Evolutionary conservation across 2,888 invertebrate genomes (phyloP).

Genomic region (Piscicola geometra): DNA sequence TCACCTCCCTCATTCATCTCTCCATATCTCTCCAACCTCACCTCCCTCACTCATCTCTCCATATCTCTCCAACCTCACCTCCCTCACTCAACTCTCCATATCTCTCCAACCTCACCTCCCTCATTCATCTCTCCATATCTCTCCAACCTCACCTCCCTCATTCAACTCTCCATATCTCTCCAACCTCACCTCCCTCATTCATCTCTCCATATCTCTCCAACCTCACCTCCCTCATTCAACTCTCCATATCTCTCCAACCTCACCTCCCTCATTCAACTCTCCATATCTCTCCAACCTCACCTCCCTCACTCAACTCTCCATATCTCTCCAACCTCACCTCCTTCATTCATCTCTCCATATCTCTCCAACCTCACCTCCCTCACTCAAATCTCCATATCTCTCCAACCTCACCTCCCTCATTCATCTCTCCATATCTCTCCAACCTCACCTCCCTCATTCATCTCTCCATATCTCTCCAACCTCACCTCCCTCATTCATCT

Average conservation of each 20-base stretch:
- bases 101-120: conserved; percentile 69
- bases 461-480: not conserved
- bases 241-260: not conserved
- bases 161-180: too few species aligned
- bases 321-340: conserved; percentile 69
- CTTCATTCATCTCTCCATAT: not conserved
- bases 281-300: too few species aligned
- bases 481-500: conserved; percentile 75
- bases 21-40: conserved; percentile 56
- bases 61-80: too few species aligned
- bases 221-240: conserved; percentile 53
- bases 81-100: not conserved
- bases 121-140: not conserved
- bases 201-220: conserved; percentile 66
- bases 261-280: too few species aligned
- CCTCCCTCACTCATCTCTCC: conserved; percentile 64
- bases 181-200: too few species aligned
- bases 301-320: not conserved
- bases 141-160: conserved; percentile 66
- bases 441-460: conserved; percentile 58
- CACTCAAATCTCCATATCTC: too few species aligned
- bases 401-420: too few species aligned
- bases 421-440: conserved; percentile 63
- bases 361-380: conserved; percentile 63
- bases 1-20: too few species aligned